Conservation (phyloP, 2,113 vertebrate genomes). For the Lanius collurio region DNA sequence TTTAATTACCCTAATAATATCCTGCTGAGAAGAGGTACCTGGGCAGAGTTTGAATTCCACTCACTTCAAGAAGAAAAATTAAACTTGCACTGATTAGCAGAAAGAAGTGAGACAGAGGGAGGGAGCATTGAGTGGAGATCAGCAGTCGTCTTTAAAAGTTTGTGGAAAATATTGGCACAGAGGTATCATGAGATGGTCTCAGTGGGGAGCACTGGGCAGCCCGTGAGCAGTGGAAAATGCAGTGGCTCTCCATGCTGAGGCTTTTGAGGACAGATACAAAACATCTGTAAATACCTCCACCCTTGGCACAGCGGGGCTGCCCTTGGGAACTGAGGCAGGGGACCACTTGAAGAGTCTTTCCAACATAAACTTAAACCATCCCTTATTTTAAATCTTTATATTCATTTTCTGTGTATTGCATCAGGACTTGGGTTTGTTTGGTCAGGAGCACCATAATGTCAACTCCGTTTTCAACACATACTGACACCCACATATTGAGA, state of each 20-base stretch:
- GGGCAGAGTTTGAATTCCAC: not conserved
- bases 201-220: not conserved
- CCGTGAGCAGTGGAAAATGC: not conserved
- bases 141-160: not conserved
- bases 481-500: not conserved
- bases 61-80: conserved; percentile 39
- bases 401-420: not conserved
- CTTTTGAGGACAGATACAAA: not conserved
- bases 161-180: not conserved
- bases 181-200: not conserved
- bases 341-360: not conserved
- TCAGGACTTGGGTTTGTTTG: not conserved
- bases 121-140: not conserved
- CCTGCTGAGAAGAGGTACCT: not conserved
- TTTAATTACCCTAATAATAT: not conserved
- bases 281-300: not conserved
- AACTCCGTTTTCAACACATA: not conserved
- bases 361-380: not conserved
- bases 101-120: not conserved
- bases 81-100: not conserved
- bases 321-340: not conserved
- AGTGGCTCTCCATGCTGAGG: not conserved
- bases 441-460: not conserved
- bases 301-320: not conserved
- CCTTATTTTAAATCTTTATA: not conserved